Evolutionary conservation across 2,888 invertebrate species (phyloP).

Genomic region (Masnerella sp.): DNA sequence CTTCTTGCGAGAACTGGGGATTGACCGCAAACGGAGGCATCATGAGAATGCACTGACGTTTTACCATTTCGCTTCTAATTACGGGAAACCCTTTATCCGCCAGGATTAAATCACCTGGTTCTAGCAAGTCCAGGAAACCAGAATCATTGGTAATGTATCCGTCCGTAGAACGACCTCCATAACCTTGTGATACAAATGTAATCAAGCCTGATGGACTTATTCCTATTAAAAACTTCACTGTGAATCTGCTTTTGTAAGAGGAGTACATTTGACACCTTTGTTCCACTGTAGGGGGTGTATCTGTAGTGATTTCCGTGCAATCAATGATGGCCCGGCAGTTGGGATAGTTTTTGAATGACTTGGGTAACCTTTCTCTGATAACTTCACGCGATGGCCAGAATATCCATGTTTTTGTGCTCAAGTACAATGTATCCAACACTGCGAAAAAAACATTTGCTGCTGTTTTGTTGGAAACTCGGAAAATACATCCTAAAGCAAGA

Average conservation of each 20-base stretch:
- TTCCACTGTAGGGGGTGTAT: constrained; percentile 49
- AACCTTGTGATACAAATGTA: constrained; percentile 63
- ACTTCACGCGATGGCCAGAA: constrained; percentile 57
- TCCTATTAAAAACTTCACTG: constrained; percentile 58
- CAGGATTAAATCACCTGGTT: constrained; percentile 55
- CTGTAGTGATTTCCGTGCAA: constrained; percentile 43
- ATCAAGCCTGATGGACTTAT: constrained; percentile 61
- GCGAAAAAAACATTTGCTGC: constrained; percentile 21
- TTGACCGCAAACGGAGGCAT: constrained; percentile 56
- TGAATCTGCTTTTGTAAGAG: constrained; percentile 49
- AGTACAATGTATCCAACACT: constrained; percentile 6
- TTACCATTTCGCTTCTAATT: constrained; percentile 5
- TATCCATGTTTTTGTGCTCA: constrained; percentile 49
- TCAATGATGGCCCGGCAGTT: constrained; percentile 7
- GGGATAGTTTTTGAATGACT: constrained; percentile 28
- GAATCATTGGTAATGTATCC: constrained; percentile 61
- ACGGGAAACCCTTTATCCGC: constrained; percentile 25
- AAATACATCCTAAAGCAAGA: constrained; percentile 38
- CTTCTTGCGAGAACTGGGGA: constrained; percentile 41
- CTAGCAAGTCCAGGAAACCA: constrained; percentile 62
- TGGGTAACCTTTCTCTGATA: constrained; percentile 40
- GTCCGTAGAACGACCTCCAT: constrained; percentile 61
- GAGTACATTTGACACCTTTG: constrained; percentile 59
- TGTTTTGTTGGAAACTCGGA: constrained; percentile 40
- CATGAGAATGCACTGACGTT: constrained; percentile 41